Conservation (phyloP, 2,113 vertebrate genomes). For the Erythrocebus patas region DNA sequence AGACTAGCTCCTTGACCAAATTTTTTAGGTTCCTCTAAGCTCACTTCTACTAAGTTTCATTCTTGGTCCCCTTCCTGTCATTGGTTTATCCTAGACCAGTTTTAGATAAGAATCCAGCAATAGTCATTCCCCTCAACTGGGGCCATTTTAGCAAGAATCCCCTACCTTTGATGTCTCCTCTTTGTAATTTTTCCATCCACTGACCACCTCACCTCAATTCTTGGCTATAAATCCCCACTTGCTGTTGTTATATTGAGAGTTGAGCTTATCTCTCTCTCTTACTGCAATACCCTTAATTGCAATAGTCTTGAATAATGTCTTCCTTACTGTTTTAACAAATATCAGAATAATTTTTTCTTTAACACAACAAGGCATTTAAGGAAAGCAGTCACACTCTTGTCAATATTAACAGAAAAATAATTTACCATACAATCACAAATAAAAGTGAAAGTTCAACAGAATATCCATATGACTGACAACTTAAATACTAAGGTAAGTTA, state of each 20-base stretch:
- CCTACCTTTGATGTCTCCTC: not conserved
- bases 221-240: not conserved
- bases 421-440: not conserved
- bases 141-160: not conserved
- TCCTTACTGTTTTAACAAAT: not conserved
- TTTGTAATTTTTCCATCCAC: not conserved
- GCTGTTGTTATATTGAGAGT: not conserved
- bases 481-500: not conserved
- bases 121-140: not conserved
- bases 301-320: not conserved
- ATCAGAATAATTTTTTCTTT: not conserved
- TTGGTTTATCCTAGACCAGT: not conserved
- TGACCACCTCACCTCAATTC: not conserved
- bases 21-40: not conserved
- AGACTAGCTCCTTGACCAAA: not conserved
- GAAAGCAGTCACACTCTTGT: not conserved
- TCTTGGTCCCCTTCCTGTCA: not conserved
- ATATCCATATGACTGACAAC: not conserved
- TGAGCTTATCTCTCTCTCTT: not conserved
- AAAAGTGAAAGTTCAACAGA: conserved; percentile 2
- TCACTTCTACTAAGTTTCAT: not conserved
- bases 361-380: not conserved
- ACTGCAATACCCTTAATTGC: not conserved
- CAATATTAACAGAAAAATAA: conserved; percentile 2
- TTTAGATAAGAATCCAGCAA: not conserved